phyloP scores from a whole-genome alignment of 64 coral and sea anemone species.

The Porites lutea region DNA sequence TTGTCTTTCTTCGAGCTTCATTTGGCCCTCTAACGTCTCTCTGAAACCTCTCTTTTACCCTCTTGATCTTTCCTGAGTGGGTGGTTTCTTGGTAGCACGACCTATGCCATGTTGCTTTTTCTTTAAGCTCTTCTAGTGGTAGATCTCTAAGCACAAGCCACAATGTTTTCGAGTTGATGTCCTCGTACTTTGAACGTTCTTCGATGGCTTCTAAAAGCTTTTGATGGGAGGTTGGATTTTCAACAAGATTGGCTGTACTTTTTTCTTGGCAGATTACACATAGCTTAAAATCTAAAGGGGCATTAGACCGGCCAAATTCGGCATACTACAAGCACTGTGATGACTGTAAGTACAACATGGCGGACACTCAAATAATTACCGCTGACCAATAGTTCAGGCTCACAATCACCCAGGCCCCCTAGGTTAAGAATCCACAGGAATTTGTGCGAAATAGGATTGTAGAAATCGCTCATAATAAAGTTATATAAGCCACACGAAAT shows the following conservation, averaged over 20 bases:
- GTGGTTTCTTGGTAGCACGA: too few species aligned
- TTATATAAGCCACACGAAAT: conserved; percentile 64
- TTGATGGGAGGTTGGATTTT: not conserved
- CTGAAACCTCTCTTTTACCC: too few species aligned
- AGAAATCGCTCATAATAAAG: conserved; percentile 70
- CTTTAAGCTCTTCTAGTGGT: too few species aligned
- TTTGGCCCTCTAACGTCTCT: too few species aligned
- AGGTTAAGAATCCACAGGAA: conserved; percentile 55
- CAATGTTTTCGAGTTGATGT: conserved; percentile 19
- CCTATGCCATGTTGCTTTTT: too few species aligned
- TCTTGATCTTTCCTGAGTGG: too few species aligned
- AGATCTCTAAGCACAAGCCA: not conserved
- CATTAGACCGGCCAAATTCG: conserved; percentile 42
- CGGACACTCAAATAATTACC: conserved; percentile 59
- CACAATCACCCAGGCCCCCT: conserved; percentile 1
- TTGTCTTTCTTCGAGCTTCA: too few species aligned
- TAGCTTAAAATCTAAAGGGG: conserved; percentile 42
- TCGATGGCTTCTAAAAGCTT: not conserved
- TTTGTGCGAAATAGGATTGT: conserved; percentile 64
- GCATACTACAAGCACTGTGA: conserved; percentile 58
- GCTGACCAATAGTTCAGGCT: conserved; percentile 64
- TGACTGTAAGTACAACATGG: conserved; percentile 39
- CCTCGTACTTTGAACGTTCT: conserved; percentile 35
- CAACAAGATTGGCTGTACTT: not conserved
- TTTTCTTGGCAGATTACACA: conserved; percentile 10